Base-by-base conservation (phyloP, 2,113 vertebrate genomes). In the Garra rufa region DNA sequence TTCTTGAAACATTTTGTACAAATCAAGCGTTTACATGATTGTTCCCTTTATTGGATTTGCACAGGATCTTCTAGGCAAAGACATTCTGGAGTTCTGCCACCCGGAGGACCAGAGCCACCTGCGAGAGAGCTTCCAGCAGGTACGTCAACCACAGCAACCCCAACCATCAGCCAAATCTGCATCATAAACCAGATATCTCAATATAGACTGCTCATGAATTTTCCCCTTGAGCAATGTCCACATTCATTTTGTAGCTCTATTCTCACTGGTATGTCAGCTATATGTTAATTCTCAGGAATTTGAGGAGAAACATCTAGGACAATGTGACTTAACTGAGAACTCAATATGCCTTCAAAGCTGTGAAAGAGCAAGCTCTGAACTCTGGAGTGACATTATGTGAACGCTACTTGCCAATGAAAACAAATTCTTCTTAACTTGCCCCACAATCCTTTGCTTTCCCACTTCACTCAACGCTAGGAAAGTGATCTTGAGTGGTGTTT, bases 111-210 rank as follows among this genome's bases (percentile, higher is more conserved):
- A 99, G 93, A 98, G 96, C 91, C 98, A 99, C 91, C 92, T 99
- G 88, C 94, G 98, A 15, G 98, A 99, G 90, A 98, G 98, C 89
- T 99, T 99, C 87, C 98, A 99, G 78, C 98, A 99, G 98, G 98
- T 99, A 92, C 21, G 0, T 0, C 38, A n/a, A 9, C 6, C 6
- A 9, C n/a, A 26, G 3, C 38, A 46, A 28, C 26, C 24, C 24
- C 9, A 46, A 28, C n/a, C 24, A 0, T 14, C 26, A 75, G 1
- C 17, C 17, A 52, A 19, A 17, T 19, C 50, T 52, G 50, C 5
- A 28, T 65, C 61, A 63, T 63, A 63, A 28, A 63, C 17, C 50
- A 21, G 17, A 52, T 52, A 52, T 8, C 17, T 55, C 52, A 55
- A 55, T 52, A 52, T 52, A 17, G 19, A 52, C 50, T 52, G 50